phyloP scores from a whole-genome alignment of 2,797 vertebrate genomes.

The Mionectes olivaceus region DNA sequence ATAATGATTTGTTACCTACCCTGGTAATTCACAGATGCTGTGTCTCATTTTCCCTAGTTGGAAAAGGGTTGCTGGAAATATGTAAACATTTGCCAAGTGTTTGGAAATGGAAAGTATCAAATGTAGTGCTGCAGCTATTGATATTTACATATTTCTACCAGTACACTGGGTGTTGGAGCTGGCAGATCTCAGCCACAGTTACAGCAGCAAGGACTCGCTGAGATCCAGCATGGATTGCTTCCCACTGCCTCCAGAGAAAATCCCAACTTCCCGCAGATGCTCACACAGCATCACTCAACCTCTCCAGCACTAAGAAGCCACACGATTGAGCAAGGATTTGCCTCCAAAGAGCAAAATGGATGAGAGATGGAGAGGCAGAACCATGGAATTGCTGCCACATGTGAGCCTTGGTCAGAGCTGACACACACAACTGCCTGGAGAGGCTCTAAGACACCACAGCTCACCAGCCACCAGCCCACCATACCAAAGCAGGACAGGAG shows the following conservation, averaged over 20 bases:
- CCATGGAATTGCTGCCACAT: background rate
- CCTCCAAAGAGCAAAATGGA: too few species aligned
- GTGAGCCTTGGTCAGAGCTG: background rate
- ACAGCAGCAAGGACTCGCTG: background rate
- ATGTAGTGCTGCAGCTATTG: background rate
- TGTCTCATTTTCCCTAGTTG: background rate
- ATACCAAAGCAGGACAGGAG: background rate
- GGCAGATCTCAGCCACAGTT: background rate
- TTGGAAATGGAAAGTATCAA: constrained; percentile 39
- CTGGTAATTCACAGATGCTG: background rate
- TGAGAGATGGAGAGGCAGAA: rapidly evolving
- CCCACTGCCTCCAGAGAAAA: background rate
- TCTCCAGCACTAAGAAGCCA: too few species aligned
- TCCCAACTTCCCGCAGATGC: too few species aligned
- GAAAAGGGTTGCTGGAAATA: background rate
- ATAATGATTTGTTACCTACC: background rate
- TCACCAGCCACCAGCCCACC: background rate
- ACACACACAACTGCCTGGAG: background rate
- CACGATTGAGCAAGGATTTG: too few species aligned
- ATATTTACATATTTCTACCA: constrained; percentile 35
- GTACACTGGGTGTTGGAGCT: rapidly evolving
- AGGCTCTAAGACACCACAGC: background rate
- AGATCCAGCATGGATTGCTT: background rate
- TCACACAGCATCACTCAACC: too few species aligned
- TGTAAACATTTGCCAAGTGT: constrained; percentile 22